Base-by-base conservation (phyloP, 2,797 vertebrate genomes). In the Philypnodon macrostomus region DNA sequence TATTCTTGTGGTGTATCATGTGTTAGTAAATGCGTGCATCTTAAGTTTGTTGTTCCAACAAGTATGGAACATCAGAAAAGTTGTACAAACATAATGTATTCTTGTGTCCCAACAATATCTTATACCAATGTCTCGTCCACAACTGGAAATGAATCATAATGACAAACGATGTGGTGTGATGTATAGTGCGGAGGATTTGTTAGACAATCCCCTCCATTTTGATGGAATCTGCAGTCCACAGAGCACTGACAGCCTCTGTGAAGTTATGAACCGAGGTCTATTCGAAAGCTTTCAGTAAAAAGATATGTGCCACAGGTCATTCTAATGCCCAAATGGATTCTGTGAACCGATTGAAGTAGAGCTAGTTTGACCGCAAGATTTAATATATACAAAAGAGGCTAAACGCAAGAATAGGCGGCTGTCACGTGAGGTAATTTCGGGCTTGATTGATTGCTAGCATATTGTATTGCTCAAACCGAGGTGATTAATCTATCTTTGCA, bases 401-500 rank as follows among this genome's bases (percentile, higher is more conserved):
- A 72, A 84, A 80, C 61, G 63, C 67, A 58, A 69, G 77, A 83
- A 81, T 75, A 79, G 67, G 82, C 81, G 81, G 79, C 69, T 84
- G 83, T 86, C 82, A 74, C 60, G 73, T 74, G 79, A 59, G 65
- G 75, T 73, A 71, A 82, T 74, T 68, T 69, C 52, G 45, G 53
- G 54, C 39, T 63, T 85, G 85, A 89, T 77, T 87, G 87, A 89
- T 87, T 66, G 73, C 45, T 65, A 55, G 70, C 72, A 77, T 83
- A 85, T 83, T 81, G 75, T 70, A 54, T 58, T 57, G 63, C 74
- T 85, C 73, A 84, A 61, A 68, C 72, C 55, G 65, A 66, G 63
- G 79, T 83, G 77, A 88, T 88, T 87, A 85, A 88, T 89, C 77
- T 47, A 35, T 72, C 65, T 79, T 75, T 82, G 64, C 56, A 58